phyloP scores from a whole-genome alignment of 2,113 vertebrate species.

The Sardina pilchardus region DNA sequence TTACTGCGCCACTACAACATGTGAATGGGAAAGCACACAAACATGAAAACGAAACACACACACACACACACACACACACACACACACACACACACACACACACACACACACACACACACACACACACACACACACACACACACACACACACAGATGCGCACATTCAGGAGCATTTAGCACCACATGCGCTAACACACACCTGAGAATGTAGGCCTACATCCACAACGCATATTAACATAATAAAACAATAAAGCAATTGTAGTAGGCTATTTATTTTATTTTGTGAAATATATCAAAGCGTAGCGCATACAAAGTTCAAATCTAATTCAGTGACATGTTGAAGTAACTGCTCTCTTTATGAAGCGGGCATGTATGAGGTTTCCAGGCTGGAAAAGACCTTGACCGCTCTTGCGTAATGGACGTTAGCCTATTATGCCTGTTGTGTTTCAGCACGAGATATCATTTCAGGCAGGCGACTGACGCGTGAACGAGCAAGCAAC shows the following conservation, averaged over 20 bases:
- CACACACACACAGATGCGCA: conserved; percentile 11
- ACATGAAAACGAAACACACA: conserved; percentile 34
- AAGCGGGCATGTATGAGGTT: neutral
- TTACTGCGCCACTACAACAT: neutral
- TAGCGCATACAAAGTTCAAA: neutral
- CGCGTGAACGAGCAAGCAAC: conserved; percentile 69
- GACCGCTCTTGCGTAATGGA: conserved; percentile 46
- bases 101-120: neutral
- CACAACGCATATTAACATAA: too few relatives aligned
- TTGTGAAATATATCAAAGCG: neutral
- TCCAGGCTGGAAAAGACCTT: neutral
- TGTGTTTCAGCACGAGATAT: conserved; percentile 68
- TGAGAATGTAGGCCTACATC: too few relatives aligned
- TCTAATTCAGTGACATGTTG: neutral
- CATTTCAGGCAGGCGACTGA: conserved; percentile 57
- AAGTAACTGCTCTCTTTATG: neutral
- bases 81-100: conserved; percentile 4
- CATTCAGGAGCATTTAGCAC: neutral
- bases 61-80: conserved; percentile 31
- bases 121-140: neutral
- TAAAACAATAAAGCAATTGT: neutral
- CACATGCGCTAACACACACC: neutral
- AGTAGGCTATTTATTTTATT: neutral
- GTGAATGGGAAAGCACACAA: neutral
- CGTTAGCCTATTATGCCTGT: conserved; percentile 46